phyloP scores from a whole-genome alignment of 2,113 vertebrate species.

The Microtus oregoni region DNA sequence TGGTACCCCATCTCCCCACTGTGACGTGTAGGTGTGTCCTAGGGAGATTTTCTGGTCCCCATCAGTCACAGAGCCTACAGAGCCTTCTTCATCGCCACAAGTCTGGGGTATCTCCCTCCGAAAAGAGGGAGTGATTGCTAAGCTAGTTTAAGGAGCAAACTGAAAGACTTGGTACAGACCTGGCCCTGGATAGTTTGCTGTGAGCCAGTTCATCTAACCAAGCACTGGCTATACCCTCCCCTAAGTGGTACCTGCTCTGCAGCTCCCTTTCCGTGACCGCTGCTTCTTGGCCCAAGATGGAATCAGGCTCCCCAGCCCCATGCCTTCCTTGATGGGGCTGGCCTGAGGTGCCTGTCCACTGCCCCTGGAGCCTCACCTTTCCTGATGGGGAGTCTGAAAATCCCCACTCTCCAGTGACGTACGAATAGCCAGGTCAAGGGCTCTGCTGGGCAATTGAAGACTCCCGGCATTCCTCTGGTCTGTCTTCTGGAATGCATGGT shows the following conservation, averaged over 20 bases:
- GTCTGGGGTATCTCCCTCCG: background rate
- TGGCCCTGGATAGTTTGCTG: background rate
- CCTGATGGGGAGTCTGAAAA: background rate
- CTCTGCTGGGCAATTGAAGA: background rate
- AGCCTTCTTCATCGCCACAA: fast-evolving
- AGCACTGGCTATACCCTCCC: background rate
- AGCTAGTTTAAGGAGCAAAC: background rate
- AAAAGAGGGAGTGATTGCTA: too few relatives aligned
- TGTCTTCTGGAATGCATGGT: background rate
- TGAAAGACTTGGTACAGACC: too few relatives aligned
- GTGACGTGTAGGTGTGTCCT: fast-evolving
- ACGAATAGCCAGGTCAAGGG: too few relatives aligned
- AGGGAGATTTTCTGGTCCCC: background rate
- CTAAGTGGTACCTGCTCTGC: background rate
- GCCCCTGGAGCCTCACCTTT: background rate
- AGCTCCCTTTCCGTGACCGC: background rate
- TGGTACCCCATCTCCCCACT: fast-evolving
- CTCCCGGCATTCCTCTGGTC: background rate
- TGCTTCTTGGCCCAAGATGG: too few relatives aligned
- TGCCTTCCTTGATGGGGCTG: background rate
- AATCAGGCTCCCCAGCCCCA: background rate
- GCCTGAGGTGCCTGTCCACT: background rate
- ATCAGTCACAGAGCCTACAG: fast-evolving
- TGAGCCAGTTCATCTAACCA: background rate
- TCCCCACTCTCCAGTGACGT: background rate